phyloP scores from a whole-genome alignment of 2,888 invertebrate species.

The Minunthozetes semirufus region DNA sequence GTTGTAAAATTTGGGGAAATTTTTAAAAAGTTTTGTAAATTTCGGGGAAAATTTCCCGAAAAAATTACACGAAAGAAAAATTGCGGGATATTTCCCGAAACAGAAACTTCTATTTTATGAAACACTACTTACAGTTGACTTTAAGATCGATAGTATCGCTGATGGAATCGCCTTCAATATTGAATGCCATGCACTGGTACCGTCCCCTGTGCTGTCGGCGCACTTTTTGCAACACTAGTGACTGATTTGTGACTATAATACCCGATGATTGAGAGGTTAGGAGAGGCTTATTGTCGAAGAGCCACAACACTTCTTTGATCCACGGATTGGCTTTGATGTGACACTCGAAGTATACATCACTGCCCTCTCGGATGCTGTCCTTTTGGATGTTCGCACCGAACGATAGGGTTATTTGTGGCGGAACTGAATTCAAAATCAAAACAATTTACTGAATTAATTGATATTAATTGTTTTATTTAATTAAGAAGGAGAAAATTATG shows the following conservation, averaged over 20 bases:
- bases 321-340: conserved; percentile 42
- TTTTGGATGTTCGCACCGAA: conserved; percentile 38
- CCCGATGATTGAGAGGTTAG: conserved; percentile 48
- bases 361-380: conserved; percentile 41
- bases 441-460: too few species aligned
- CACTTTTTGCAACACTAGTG: conserved; percentile 80
- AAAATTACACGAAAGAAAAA: too few species aligned
- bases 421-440: conserved; percentile 26
- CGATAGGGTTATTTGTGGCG: conserved; percentile 35
- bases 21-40: too few species aligned
- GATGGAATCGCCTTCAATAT: conserved; percentile 40
- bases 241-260: conserved; percentile 83
- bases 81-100: too few species aligned
- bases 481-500: too few species aligned
- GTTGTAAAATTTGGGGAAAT: too few species aligned
- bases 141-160: conserved; percentile 39
- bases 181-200: conserved; percentile 42
- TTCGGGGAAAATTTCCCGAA: too few species aligned
- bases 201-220: conserved; percentile 59
- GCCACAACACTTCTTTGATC: conserved; percentile 42
- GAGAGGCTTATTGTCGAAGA: conserved; percentile 39
- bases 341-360: conserved; percentile 41
- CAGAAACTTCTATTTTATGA: background rate
- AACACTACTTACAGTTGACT: conserved; percentile 36
- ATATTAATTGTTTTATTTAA: too few species aligned